phyloP scores from a whole-genome alignment of 2,888 invertebrate genomes.

The Labia minor region DNA sequence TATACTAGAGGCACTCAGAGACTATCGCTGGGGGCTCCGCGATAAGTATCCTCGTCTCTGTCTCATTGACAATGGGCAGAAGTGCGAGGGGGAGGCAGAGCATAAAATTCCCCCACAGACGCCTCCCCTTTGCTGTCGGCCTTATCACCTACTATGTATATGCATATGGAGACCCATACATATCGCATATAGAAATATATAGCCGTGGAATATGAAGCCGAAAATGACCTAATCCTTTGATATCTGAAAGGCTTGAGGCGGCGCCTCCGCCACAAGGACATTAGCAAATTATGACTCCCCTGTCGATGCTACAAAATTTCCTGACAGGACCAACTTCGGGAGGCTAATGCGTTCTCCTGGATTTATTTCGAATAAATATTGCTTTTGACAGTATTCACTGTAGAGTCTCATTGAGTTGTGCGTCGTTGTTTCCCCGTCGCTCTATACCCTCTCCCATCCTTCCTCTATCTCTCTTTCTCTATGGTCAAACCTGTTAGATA shows the following conservation, averaged over 20 bases:
- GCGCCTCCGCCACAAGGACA: neutral
- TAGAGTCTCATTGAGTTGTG: neutral
- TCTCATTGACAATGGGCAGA: too few relatives aligned
- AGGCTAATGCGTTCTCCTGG: neutral
- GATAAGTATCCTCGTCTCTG: too few relatives aligned
- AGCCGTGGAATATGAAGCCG: neutral
- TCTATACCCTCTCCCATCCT: too few relatives aligned
- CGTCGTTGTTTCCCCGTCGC: too few relatives aligned
- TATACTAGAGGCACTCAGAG: too few relatives aligned
- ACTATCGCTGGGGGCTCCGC: too few relatives aligned
- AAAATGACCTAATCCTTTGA: neutral
- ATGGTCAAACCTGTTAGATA: neutral
- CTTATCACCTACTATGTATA: too few relatives aligned
- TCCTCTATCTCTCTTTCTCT: neutral
- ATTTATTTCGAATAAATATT: conserved; percentile 7
- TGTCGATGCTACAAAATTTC: conserved; percentile 13
- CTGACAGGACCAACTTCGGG: neutral
- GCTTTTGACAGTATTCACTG: neutral
- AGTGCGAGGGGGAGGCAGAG: neutral
- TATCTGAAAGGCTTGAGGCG: neutral
- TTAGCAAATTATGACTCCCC: conserved; percentile 13
- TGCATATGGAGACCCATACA: too few relatives aligned
- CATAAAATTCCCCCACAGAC: too few relatives aligned
- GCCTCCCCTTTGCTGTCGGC: too few relatives aligned
- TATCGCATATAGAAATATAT: too few relatives aligned